Conservation (phyloP, 2,888 invertebrate species). For the Thysanoteuthis rhombus region DNA sequence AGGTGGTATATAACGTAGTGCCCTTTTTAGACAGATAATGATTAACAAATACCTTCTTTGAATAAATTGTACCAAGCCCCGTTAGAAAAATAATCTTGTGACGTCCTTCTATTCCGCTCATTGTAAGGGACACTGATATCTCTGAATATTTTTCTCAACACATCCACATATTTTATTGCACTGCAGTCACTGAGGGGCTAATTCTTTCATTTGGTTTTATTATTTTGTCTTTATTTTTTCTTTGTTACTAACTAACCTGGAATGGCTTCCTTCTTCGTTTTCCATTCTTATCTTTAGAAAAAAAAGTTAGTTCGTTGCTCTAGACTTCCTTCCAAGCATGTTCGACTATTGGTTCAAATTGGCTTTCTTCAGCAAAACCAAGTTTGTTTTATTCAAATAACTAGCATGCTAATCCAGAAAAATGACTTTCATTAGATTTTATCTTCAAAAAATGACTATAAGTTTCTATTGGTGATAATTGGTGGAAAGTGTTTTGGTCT, state of each 20-base stretch:
- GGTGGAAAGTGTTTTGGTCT: neutral
- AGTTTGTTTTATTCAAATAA: neutral
- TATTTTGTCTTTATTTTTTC: neutral
- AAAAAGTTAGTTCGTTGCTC: neutral
- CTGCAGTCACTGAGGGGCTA: neutral
- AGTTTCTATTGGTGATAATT: neutral
- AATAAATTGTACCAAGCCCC: too few species aligned
- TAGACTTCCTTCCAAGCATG: neutral
- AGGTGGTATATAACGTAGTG: too few species aligned
- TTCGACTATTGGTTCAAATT: neutral
- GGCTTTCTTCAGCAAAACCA: neutral
- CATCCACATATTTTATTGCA: neutral
- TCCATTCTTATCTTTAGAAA: neutral
- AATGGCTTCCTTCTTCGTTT: neutral
- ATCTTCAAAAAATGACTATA: neutral
- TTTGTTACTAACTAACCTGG: neutral
- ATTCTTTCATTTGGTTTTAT: neutral
- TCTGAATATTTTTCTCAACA: slow-evolving; percentile 15
- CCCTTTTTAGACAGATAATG: too few species aligned
- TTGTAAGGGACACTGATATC: neutral
- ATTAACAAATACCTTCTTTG: too few species aligned
- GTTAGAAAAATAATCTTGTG: neutral
- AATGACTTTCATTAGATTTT: neutral
- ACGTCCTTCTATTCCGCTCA: neutral
- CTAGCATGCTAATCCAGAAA: neutral